A percentile compares a stretch with the other conserved stretches of the same genome.
Evolutionary conservation across 2,888 invertebrate genomes (phyloP).

Genomic region (Dasysyrphus tricinctus): DNA sequence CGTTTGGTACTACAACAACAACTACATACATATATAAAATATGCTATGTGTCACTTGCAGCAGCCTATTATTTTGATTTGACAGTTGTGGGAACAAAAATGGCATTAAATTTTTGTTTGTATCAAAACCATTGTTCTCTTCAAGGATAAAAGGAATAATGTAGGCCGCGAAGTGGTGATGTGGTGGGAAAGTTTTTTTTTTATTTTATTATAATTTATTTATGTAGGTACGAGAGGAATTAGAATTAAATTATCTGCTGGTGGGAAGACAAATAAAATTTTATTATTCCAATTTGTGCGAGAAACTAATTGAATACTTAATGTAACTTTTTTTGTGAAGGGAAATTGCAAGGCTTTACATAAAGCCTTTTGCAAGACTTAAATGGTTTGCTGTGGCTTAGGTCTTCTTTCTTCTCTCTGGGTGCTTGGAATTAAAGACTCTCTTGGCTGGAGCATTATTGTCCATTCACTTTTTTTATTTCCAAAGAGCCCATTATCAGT

Average conservation of each 20-base stretch:
- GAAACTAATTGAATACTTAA: slow-evolving; percentile 1
- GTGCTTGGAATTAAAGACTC: too few species aligned
- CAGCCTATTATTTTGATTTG: slow-evolving; percentile 65
- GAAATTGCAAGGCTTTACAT: neutral
- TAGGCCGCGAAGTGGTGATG: slow-evolving; percentile 64
- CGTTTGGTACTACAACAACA: slow-evolving; percentile 24
- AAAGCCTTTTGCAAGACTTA: too few species aligned
- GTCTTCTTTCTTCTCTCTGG: too few species aligned
- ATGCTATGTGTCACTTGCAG: slow-evolving; percentile 76
- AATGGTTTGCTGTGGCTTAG: too few species aligned
- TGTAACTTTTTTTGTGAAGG: neutral
- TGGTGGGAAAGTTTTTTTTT: slow-evolving; percentile 61
- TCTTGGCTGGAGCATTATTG: too few species aligned
- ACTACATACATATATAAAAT: slow-evolving; percentile 59
- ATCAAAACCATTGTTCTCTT: neutral
- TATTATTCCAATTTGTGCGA: neutral
- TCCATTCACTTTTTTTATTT: too few species aligned
- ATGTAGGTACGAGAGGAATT: neutral
- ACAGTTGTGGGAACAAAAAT: slow-evolving; percentile 75
- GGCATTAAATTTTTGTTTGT: slow-evolving; percentile 54
- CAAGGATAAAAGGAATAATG: slow-evolving; percentile 41
- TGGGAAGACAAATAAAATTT: slow-evolving; percentile 22
- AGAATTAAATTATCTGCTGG: neutral
- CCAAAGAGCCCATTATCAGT: too few species aligned
- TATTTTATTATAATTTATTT: neutral